Evolutionary conservation across 2,113 vertebrate genomes (phyloP).

Genomic region (Chauna torquata): DNA sequence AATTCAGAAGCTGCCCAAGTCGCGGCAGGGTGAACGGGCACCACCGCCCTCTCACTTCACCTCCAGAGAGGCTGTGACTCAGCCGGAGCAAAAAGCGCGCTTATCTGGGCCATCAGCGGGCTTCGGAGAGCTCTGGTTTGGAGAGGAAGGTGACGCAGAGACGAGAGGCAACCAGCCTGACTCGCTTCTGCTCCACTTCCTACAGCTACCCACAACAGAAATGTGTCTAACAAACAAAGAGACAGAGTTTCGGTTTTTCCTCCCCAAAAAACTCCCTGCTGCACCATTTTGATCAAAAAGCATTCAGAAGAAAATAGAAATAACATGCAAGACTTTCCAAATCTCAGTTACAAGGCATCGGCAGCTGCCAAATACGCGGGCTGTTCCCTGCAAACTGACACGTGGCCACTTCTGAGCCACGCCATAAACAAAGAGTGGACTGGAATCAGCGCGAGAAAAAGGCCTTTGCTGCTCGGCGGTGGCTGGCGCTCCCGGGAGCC

Average conservation of each 20-base stretch:
- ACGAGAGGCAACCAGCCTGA: neutral
- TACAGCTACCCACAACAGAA: neutral
- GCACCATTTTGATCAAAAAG: fast-evolving
- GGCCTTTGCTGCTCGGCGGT: neutral
- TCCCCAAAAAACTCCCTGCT: neutral
- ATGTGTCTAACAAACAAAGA: neutral
- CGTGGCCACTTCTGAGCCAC: neutral
- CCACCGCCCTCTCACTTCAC: too few species aligned
- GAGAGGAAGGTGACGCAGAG: neutral
- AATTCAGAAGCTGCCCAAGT: neutral
- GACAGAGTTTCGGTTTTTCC: fast-evolving
- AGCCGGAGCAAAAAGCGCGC: fast-evolving
- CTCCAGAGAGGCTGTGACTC: neutral
- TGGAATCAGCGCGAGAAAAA: fast-evolving
- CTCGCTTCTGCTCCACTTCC: neutral
- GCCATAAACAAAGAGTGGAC: neutral
- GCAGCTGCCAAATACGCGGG: neutral
- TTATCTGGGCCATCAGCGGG: neutral
- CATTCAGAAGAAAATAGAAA: neutral
- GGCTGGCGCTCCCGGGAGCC: neutral
- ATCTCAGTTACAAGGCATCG: neutral
- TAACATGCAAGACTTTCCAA: fast-evolving
- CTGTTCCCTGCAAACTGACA: neutral
- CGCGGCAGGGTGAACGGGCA: neutral
- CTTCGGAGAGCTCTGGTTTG: neutral